phyloP scores from a whole-genome alignment of 2,113 vertebrate species.

The Plecturocebus donacophilus region DNA sequence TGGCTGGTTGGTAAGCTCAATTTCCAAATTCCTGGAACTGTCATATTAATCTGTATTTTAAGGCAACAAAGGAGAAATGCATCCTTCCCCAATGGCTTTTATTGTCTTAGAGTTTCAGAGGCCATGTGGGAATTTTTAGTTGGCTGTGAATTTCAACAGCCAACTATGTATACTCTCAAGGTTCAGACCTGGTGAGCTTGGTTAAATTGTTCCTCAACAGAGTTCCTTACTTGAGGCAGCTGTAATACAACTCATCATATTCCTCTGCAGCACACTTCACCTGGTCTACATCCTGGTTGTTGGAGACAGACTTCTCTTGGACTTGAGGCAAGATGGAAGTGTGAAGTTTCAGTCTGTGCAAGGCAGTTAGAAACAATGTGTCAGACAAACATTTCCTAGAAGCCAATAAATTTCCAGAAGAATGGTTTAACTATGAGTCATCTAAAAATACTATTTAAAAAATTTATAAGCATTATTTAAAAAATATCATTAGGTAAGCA shows the following conservation, averaged over 20 bases:
- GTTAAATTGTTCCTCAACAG: background rate
- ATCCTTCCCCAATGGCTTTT: background rate
- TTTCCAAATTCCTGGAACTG: slow-evolving; percentile 61
- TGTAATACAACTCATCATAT: background rate
- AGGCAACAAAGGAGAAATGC: slow-evolving; percentile 21
- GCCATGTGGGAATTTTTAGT: background rate
- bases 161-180: background rate
- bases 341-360: background rate
- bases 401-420: background rate
- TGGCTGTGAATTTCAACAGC: slow-evolving; percentile 41
- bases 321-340: background rate
- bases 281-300: background rate
- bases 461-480: background rate
- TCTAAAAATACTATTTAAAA: background rate
- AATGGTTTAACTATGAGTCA: background rate
- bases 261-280: background rate
- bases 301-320: background rate
- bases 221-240: background rate
- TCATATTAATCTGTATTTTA: slow-evolving; percentile 50
- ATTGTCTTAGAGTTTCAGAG: slow-evolving; percentile 32
- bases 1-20: slow-evolving; percentile 34
- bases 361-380: background rate
- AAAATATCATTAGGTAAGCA: background rate
- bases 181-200: slow-evolving; percentile 5
- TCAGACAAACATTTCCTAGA: background rate